Percentiles rank a stretch among this genome's conserved stretches.
Evolutionary conservation across 2,113 vertebrate species (phyloP).

Genomic region (Macroglossus sobrinus): DNA sequence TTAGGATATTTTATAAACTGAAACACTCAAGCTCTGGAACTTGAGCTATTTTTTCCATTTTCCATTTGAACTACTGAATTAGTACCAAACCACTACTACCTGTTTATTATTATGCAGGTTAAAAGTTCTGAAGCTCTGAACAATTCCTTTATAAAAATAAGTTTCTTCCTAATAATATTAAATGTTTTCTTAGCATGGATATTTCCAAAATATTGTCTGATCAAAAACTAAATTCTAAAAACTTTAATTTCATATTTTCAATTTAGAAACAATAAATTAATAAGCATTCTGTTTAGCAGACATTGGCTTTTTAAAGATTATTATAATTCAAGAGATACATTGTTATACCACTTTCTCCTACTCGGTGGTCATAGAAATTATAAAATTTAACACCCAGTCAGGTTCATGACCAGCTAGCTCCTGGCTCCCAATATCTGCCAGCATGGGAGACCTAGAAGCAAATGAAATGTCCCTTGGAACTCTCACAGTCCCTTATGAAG

Average conservation of each 20-base stretch:
- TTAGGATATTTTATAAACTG: conserved; percentile 74
- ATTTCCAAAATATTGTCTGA: conserved; percentile 15
- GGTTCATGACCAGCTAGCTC: not conserved
- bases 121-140: conserved; percentile 45
- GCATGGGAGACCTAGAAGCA: no score
- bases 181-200: not conserved
- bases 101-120: conserved; percentile 28
- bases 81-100: conserved; percentile 29
- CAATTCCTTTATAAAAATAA: conserved; percentile 55
- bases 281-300: not conserved
- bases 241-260: not conserved
- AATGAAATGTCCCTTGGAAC: not conserved
- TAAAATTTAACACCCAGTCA: not conserved
- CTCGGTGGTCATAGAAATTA: not conserved
- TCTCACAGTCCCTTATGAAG: not conserved
- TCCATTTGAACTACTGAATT: conserved; percentile 72
- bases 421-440: not conserved
- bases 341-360: not conserved
- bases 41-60: conserved; percentile 75
- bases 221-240: not conserved
- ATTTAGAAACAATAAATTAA: not conserved
- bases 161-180: not conserved
- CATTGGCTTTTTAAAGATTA: not conserved
- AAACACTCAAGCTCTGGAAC: conserved; percentile 58
- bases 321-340: not conserved